Conservation (phyloP, 2,888 invertebrate genomes). For the Thera obeliscata region DNA sequence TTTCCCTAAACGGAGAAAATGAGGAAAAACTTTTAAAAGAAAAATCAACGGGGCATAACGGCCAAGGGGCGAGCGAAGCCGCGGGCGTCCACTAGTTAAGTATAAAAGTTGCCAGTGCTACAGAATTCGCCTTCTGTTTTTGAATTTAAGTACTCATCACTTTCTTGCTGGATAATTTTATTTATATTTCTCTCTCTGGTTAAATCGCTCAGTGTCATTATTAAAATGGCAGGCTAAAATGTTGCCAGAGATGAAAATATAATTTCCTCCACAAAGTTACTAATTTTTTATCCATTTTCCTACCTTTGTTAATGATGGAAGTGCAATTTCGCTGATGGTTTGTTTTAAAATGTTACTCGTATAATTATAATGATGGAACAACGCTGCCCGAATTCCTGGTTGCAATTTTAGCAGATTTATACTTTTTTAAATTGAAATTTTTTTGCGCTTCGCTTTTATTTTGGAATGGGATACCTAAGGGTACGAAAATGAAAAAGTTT, state of each 20-base stretch:
- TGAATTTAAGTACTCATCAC: not conserved
- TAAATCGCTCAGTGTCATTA: constrained; percentile 64
- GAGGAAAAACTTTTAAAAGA: too few relatives aligned
- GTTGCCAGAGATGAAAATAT: constrained; percentile 58
- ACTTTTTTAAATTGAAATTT: not conserved
- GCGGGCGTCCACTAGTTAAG: too few relatives aligned
- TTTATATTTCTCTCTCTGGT: constrained; percentile 23
- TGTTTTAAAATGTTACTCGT: constrained; percentile 22
- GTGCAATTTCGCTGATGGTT: constrained; percentile 24
- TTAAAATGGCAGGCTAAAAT: constrained; percentile 61
- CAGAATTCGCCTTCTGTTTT: not conserved
- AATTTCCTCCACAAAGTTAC: constrained; percentile 48
- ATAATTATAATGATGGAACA: constrained; percentile 20
- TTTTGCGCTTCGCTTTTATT: not conserved
- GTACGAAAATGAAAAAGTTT: too few relatives aligned
- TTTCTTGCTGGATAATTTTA: not conserved
- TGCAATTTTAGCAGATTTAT: constrained; percentile 6
- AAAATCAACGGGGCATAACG: too few relatives aligned
- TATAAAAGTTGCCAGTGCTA: not conserved
- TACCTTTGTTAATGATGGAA: constrained; percentile 34
- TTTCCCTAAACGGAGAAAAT: too few relatives aligned
- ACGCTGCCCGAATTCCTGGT: constrained; percentile 2
- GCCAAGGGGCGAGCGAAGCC: too few relatives aligned
- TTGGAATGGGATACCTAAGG: not conserved
- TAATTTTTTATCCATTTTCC: constrained; percentile 52